These are phyloP conservation scores for Neofelis nebulosa DNA, from an alignment of 2,113 vertebrate species.

Conservation along the genomic window DNA sequence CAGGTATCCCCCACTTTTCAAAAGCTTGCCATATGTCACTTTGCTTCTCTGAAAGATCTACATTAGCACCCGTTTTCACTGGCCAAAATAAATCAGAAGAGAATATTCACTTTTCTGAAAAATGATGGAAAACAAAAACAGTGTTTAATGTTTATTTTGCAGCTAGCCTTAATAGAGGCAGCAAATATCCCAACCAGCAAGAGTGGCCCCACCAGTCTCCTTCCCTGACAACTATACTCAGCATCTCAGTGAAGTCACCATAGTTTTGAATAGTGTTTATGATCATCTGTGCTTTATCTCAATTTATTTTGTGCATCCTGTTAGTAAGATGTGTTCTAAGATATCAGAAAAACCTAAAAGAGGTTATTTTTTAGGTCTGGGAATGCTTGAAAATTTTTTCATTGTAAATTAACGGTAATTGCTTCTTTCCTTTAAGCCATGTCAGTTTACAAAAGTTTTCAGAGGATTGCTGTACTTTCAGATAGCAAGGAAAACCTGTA, in stretches of 20 bases:
- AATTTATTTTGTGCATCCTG: neutral
- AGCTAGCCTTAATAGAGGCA: neutral
- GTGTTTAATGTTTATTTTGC: neutral
- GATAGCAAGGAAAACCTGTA: neutral
- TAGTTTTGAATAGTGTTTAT: neutral
- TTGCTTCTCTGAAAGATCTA: neutral
- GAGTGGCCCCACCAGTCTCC: neutral
- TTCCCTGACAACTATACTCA: neutral
- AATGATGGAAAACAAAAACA: neutral
- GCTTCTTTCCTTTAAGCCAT: neutral
- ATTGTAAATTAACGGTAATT: neutral
- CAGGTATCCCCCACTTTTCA: neutral
- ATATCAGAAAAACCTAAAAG: neutral
- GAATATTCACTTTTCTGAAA: neutral
- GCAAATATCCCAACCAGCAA: neutral
- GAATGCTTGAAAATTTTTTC: neutral
- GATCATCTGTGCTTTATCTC: neutral
- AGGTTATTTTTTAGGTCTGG: neutral
- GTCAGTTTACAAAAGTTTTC: neutral
- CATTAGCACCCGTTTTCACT: neutral
- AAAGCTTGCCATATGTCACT: neutral
- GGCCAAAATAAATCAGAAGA: neutral
- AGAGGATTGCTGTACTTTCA: neutral
- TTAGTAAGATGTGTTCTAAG: neutral
- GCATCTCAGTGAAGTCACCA: neutral